Percentiles rank a stretch among this genome's conserved stretches.
phyloP scores from a whole-genome alignment of 1,140 invertebrate genomes.

The Trichonephila clavata region DNA sequence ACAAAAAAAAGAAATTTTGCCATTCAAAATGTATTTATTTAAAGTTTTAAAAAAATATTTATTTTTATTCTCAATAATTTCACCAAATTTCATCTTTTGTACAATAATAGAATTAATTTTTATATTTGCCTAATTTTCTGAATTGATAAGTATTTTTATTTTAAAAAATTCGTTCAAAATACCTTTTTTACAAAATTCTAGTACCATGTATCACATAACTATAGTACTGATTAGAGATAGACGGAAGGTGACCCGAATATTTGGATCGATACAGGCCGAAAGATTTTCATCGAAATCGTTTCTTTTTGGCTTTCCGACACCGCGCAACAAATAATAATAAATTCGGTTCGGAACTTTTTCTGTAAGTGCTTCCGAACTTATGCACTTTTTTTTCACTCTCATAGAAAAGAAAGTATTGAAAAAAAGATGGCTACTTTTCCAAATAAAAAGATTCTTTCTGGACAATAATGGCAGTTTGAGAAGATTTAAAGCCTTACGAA shows the following conservation, averaged over 20 bases:
- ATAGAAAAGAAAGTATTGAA: not conserved
- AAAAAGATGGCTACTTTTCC: slow-evolving; percentile 2
- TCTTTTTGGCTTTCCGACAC: slow-evolving; percentile 18
- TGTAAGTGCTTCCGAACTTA: not conserved
- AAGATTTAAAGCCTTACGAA: no score
- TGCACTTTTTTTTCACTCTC: not conserved
- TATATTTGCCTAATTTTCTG: no score
- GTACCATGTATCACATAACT: not conserved
- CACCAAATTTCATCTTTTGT: no score
- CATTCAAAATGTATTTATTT: no score
- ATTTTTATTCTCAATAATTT: no score
- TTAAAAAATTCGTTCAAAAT: no score
- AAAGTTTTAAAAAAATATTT: no score
- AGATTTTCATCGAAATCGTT: slow-evolving; percentile 57
- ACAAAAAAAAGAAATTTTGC: no score
- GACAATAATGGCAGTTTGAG: not conserved
- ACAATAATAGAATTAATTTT: no score
- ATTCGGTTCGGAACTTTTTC: slow-evolving; percentile 14
- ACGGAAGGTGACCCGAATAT: slow-evolving; percentile 46
- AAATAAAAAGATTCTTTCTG: not conserved
- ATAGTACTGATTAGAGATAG: not conserved
- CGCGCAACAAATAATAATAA: slow-evolving; percentile 49
- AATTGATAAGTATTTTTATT: no score
- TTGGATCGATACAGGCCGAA: slow-evolving; percentile 8
- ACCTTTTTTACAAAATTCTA: no score